Percentiles rank a stretch among this genome's conserved stretches.
phyloP scores from a whole-genome alignment of 2,797 vertebrate species.

The Pipistrellus nathusii region DNA sequence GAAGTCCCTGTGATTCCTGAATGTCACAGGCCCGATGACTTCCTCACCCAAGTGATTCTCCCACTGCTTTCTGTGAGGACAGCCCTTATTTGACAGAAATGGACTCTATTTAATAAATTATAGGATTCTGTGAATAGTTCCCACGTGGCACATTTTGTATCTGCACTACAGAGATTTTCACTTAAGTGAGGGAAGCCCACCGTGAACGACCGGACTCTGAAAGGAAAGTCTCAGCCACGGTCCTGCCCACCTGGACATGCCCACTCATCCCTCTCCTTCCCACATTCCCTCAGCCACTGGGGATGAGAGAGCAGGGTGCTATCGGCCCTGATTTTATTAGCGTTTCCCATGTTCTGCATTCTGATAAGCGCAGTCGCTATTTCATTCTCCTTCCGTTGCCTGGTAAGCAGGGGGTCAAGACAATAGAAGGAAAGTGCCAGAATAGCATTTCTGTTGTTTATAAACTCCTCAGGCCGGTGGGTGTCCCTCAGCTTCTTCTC shows the following conservation, averaged over 20 bases:
- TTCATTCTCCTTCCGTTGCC: not conserved
- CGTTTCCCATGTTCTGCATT: not conserved
- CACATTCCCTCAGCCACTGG: not conserved
- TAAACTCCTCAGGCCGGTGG: too few species aligned
- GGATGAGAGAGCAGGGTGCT: not conserved
- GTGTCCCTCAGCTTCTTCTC: not conserved
- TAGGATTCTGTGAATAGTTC: not conserved
- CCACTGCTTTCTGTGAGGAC: not conserved
- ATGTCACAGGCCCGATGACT: not conserved
- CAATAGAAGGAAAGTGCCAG: not conserved
- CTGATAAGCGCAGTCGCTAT: slow-evolving; percentile 2
- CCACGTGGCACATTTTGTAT: not conserved
- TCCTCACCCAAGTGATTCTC: not conserved
- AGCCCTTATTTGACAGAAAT: slow-evolving; percentile 5
- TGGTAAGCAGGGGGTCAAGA: not conserved
- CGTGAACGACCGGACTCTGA: not conserved
- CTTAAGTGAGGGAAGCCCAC: not conserved
- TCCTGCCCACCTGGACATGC: not conserved
- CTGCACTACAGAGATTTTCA: not conserved
- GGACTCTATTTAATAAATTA: not conserved
- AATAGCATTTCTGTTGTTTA: not conserved
- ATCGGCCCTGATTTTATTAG: not conserved
- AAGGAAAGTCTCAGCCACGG: not conserved
- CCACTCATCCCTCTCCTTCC: not conserved
- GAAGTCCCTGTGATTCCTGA: not conserved